Conservation (phyloP, 2,797 vertebrate genomes). For the Cetoscarus ocellatus region DNA sequence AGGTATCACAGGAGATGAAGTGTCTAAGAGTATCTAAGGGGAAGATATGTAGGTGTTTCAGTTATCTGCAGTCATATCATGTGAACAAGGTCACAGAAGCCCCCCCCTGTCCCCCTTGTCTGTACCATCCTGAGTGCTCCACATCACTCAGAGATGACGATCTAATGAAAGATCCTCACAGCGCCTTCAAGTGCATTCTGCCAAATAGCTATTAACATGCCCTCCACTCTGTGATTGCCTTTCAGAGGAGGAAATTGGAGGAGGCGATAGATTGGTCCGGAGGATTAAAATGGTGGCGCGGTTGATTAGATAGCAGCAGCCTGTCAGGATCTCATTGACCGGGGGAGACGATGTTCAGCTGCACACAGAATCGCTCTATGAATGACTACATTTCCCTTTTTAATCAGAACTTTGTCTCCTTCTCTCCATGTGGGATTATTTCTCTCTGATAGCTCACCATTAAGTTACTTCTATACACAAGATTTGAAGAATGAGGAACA, state of each 20-base stretch:
- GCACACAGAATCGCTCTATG: not conserved
- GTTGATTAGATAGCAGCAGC: conserved; percentile 68
- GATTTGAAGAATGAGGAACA: too few relatives aligned
- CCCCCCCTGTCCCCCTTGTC: not conserved
- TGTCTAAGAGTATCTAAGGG: too few relatives aligned
- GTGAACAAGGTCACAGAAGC: conserved; percentile 63
- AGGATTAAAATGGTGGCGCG: conserved; percentile 62
- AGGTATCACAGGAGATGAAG: too few relatives aligned
- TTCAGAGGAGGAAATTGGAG: conserved; percentile 70
- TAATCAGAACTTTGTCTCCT: not conserved
- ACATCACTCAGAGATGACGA: conserved; percentile 54
- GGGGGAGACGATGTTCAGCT: conserved; percentile 24
- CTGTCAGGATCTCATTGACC: conserved; percentile 63
- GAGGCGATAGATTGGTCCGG: conserved; percentile 64
- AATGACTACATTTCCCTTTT: conserved; percentile 17
- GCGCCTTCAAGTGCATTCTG: conserved; percentile 71
- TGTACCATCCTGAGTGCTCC: not conserved
- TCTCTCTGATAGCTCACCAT: conserved; percentile 8
- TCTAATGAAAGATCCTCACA: conserved; percentile 67
- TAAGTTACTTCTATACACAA: too few relatives aligned
- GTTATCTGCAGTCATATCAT: conserved; percentile 38
- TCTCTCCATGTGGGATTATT: not conserved
- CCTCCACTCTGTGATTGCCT: conserved; percentile 67
- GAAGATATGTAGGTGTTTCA: too few relatives aligned
- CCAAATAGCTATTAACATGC: conserved; percentile 75